Evolutionary conservation across 2,113 vertebrate species (phyloP), one percentile per base, ranked within the genome.

Genomic region (Chlorodrepanis virens): DNA sequence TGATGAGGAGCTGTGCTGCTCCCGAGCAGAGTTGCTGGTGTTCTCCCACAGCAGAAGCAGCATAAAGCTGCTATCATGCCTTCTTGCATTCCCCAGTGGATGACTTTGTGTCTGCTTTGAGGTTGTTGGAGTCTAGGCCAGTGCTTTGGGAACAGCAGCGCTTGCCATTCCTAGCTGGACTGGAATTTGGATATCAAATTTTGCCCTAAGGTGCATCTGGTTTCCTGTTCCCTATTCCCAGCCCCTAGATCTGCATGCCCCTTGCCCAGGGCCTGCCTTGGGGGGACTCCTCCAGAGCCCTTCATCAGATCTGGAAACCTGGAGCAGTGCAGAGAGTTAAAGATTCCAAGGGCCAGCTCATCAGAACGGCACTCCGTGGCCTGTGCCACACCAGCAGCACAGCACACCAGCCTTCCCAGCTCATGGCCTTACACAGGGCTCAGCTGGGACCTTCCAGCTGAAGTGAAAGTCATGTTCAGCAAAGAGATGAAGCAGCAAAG

Each of bases 201-300:
- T 84, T 83, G 52, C 80, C 72, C 83, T 91, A 40, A 89, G 52
- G 86, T 81, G 49, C 44, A 90, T 84, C 77, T 89, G 52, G 94
- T 95, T 96, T 96, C 96, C 91, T 94, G 56, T 60, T 94, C 83
- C 37, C 31, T 63, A 44, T 92, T 97, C 96, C 91, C 94, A 96
- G 80, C 80, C n/a, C 37, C 40, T 49, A 44, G 56, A 95, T 94
- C 89, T 89, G 64, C 96, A 94, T 91, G 29, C 27, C 52, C n/a
- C 74, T 76, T 92, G 39, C 94, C 76, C 65, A 68, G 44, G 80
- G 92, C 64, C 42, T 92, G 56, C 60, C 92, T 21, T n/a, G 14
- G 3, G 56, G 87, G 23, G 0, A 56, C n/a, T 78, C 18, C 60
- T 89, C 53, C 65, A 65, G 50, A 24, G 10, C 10, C 53, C 39